Evolutionary conservation across 2,797 vertebrate species (phyloP).

Genomic region (Pseudochaenichthys georgianus): DNA sequence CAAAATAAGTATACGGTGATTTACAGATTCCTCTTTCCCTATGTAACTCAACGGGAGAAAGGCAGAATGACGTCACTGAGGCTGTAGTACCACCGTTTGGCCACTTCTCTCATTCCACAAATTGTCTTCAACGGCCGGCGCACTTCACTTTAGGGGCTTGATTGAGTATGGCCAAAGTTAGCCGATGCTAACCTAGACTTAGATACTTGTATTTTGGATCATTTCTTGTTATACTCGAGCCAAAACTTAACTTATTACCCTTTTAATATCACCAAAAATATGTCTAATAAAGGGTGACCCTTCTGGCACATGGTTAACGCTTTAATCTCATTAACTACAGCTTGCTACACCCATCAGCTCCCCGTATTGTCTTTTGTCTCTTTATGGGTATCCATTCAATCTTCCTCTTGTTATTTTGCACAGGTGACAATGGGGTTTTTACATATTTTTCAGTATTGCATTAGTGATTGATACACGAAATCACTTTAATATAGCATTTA

Average conservation of each 20-base stretch:
- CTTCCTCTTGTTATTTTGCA: neutral
- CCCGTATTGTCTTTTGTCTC: conserved; percentile 42
- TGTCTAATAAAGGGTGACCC: rapidly evolving
- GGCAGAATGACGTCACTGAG: too few species aligned
- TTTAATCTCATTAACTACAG: neutral
- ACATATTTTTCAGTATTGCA: neutral
- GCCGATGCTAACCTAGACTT: conserved; percentile 50
- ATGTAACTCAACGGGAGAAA: too few species aligned
- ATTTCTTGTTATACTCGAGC: rapidly evolving
- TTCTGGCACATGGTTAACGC: rapidly evolving
- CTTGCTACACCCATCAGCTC: neutral
- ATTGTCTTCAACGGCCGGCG: too few species aligned
- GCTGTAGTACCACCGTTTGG: too few species aligned
- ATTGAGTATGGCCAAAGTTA: conserved; percentile 26
- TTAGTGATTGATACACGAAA: neutral
- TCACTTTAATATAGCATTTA: neutral
- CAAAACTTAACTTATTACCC: rapidly evolving
- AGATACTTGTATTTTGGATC: conserved; percentile 5
- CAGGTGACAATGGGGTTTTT: too few species aligned
- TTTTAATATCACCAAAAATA: rapidly evolving
- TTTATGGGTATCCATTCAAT: neutral
- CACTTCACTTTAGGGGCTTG: too few species aligned
- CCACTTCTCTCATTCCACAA: too few species aligned
- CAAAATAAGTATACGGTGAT: too few species aligned
- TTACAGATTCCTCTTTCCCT: too few species aligned